Conservation (phyloP, 2,888 invertebrate genomes). For the Sipunculus nudus region DNA sequence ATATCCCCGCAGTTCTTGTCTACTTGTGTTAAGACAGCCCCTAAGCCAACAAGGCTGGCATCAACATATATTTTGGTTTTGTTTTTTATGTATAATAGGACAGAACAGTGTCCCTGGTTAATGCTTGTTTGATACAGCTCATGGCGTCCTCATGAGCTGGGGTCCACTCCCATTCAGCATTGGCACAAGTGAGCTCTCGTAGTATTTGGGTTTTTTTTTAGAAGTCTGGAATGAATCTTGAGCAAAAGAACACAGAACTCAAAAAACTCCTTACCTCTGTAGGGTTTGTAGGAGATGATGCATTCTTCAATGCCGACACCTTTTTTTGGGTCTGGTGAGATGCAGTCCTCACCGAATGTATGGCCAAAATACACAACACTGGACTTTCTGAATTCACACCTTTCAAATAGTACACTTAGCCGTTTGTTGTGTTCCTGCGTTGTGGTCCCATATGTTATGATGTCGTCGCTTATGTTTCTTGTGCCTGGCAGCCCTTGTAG, state of each 20-base stretch:
- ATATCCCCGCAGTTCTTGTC: background rate
- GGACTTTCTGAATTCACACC: no score
- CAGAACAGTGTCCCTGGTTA: no score
- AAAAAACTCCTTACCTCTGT: conserved; percentile 25
- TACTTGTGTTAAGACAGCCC: background rate
- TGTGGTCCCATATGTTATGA: conserved; percentile 14
- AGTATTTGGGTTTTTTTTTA: conserved; percentile 16
- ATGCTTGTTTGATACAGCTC: no score
- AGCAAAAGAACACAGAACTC: conserved; percentile 18
- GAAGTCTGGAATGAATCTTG: conserved; percentile 16
- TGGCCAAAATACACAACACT: no score
- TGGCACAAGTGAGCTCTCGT: conserved; percentile 19
- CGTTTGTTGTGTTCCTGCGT: conserved; percentile 17
- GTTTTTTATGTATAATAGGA: no score
- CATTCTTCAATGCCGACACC: conserved; percentile 4
- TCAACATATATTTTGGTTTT: no score
- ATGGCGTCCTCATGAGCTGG: conserved; percentile 9
- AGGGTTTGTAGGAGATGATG: conserved; percentile 11
- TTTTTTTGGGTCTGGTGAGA: no score
- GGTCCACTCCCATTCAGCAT: conserved; percentile 16
- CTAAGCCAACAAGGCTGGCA: conserved; percentile 27
- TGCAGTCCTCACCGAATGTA: no score
- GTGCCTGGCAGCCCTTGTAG: conserved; percentile 12
- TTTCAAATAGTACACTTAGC: conserved; percentile 12
- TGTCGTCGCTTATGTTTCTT: conserved; percentile 19